Percentiles rank a stretch among this genome's conserved stretches.
phyloP scores from a whole-genome alignment of 2,113 vertebrate genomes.

The Poecilia latipinna region DNA sequence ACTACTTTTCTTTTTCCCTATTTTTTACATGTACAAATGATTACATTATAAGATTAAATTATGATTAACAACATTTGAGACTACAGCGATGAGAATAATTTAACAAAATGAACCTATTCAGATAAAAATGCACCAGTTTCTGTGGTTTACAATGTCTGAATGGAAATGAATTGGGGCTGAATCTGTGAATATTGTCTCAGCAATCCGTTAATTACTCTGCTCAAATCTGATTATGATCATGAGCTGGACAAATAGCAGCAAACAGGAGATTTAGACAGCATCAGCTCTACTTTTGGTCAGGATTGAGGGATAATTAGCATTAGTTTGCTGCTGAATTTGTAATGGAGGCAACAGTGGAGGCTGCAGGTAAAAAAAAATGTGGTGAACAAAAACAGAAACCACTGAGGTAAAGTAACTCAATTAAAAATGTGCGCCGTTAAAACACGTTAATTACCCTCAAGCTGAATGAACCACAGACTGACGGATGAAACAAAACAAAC shows the following conservation, averaged over 20 bases:
- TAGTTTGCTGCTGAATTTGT: neutral
- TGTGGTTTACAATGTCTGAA: too few species aligned
- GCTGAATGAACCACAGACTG: neutral
- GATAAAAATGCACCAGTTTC: too few species aligned
- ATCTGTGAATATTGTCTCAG: neutral
- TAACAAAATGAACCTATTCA: too few species aligned
- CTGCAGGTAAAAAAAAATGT: neutral
- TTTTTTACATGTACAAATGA: too few species aligned
- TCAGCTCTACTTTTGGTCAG: neutral
- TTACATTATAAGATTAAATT: too few species aligned
- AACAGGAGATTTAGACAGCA: neutral
- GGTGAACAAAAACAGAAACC: neutral
- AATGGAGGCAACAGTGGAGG: neutral
- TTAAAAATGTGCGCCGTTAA: slow-evolving; percentile 1
- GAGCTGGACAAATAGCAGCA: neutral
- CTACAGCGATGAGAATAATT: too few species aligned
- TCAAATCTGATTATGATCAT: neutral
- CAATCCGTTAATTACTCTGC: neutral
- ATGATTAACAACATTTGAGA: too few species aligned
- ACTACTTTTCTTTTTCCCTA: too few species aligned
- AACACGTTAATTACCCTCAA: neutral
- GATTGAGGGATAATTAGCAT: neutral
- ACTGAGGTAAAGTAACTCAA: neutral
- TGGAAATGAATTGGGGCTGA: neutral
- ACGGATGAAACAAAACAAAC: neutral